Percentiles rank a stretch among this genome's conserved stretches.
Conservation (phyloP, 2,113 vertebrate species). For the Triplophysa rosa region DNA sequence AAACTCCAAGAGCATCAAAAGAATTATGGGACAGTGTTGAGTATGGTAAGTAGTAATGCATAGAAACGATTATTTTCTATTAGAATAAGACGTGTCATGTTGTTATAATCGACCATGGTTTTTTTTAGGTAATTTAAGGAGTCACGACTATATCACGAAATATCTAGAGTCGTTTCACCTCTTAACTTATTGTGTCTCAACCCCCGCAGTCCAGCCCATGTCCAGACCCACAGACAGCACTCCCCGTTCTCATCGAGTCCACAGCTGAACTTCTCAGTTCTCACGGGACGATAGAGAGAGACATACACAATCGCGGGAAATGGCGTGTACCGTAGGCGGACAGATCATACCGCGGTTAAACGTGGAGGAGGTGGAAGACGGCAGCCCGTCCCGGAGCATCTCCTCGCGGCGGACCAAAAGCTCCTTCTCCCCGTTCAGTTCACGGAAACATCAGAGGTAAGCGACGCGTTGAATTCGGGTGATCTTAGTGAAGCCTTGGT, state of each 20-base stretch:
- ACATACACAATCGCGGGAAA: conserved; percentile 10
- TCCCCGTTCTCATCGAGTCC: background rate
- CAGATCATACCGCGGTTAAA: conserved; percentile 59
- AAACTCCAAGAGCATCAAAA: no score
- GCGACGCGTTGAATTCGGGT: background rate
- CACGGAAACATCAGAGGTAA: conserved; percentile 54
- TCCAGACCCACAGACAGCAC: background rate
- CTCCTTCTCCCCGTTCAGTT: conserved; percentile 47
- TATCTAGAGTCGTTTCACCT: background rate
- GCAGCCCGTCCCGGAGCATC: conserved; percentile 43
- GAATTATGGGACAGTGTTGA: no score
- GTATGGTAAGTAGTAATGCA: no score
- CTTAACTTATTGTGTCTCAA: background rate
- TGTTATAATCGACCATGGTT: no score
- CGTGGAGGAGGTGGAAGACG: conserved; percentile 57
- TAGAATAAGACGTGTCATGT: no score
- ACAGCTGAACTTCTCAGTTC: background rate
- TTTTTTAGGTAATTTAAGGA: background rate
- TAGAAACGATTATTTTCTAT: no score
- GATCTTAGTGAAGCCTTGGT: background rate
- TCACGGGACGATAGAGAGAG: background rate
- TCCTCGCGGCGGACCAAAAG: conserved; percentile 45
- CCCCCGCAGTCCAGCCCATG: conserved; percentile 27
- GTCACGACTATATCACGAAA: background rate
- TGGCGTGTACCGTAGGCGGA: conserved; percentile 56